Conservation (phyloP, 2,888 invertebrate species). For the Melikaiella ostensackeni region DNA sequence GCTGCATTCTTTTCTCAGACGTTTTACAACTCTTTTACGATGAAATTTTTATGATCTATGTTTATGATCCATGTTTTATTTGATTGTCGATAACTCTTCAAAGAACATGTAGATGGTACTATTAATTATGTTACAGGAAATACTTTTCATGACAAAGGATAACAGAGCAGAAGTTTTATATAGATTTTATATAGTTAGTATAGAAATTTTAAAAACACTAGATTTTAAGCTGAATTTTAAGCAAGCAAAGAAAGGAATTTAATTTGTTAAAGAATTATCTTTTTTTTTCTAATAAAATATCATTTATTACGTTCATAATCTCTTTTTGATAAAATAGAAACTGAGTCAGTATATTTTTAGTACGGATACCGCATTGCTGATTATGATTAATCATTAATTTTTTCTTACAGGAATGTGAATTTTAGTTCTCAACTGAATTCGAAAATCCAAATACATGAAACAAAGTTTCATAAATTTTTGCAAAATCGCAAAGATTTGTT, state of each 20-base stretch:
- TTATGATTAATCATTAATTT: neutral
- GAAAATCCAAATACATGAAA: neutral
- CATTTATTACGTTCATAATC: neutral
- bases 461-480: neutral
- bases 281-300: neutral
- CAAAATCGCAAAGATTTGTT: neutral
- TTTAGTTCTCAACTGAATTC: neutral
- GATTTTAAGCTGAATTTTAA: no score
- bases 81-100: neutral
- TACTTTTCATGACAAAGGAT: neutral
- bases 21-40: neutral
- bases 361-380: neutral
- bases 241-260: no score
- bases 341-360: neutral
- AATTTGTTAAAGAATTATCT: no score
- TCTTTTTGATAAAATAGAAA: neutral
- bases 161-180: no score
- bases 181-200: no score
- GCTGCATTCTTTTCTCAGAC: neutral
- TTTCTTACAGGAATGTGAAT: neutral
- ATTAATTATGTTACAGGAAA: neutral
- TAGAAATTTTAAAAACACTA: no score
- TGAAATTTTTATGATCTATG: slow-evolving; percentile 2
- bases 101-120: neutral
- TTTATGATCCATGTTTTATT: neutral